A percentile compares a stretch with the other conserved stretches of the same genome.
Conservation (phyloP, 2,888 invertebrate species). For the Salticus scenicus region DNA sequence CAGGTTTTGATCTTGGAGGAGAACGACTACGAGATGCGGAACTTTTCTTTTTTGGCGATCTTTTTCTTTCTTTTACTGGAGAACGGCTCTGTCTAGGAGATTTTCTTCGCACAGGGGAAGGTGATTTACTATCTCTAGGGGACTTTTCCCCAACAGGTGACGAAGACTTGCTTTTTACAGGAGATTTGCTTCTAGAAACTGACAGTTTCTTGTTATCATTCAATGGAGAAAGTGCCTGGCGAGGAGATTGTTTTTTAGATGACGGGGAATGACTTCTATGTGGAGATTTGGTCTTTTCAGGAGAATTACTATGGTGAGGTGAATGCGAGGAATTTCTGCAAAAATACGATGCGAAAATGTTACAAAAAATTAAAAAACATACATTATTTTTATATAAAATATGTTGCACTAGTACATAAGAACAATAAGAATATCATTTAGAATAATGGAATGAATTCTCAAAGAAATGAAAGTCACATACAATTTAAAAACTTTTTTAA, state of each 20-base stretch:
- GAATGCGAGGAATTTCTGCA: conserved; percentile 52
- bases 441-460: no score
- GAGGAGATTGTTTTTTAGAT: conserved; percentile 48
- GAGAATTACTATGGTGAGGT: conserved; percentile 52
- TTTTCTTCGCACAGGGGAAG: conserved; percentile 44
- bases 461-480: no score
- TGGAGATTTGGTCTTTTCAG: conserved; percentile 28
- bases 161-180: conserved; percentile 36
- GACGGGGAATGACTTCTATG: conserved; percentile 31
- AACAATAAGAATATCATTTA: no score
- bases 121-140: conserved; percentile 32
- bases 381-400: no score
- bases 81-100: conserved; percentile 46
- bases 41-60: conserved; percentile 34
- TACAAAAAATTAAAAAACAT: no score
- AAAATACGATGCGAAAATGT: conserved; percentile 26
- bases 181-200: conserved; percentile 19
- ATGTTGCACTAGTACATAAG: no score
- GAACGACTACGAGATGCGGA: conserved; percentile 58
- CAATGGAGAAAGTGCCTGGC: conserved; percentile 16
- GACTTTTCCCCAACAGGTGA: conserved; percentile 45
- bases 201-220: conserved; percentile 29
- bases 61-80: conserved; percentile 26
- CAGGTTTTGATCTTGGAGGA: conserved; percentile 46
- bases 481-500: no score